Evolutionary conservation across 1,140 invertebrate species (phyloP).

Genomic region (Drosophila suzukii): DNA sequence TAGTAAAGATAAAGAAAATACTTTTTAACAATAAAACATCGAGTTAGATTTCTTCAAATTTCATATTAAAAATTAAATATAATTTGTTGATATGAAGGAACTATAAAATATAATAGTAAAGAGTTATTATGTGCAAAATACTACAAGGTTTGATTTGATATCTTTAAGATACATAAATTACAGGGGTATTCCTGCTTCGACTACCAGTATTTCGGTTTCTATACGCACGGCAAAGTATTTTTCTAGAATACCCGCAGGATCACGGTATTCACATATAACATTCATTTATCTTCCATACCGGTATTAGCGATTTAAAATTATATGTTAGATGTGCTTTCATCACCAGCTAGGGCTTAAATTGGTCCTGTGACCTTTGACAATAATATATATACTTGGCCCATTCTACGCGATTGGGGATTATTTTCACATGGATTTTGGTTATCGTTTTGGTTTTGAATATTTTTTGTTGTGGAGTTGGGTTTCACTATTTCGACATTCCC

Average conservation of each 20-base stretch:
- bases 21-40: too few species aligned
- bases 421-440: not conserved
- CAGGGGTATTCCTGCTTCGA: too few species aligned
- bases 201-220: too few species aligned
- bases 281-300: not conserved
- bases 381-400: not conserved
- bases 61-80: too few species aligned
- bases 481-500: conserved; percentile 5
- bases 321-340: not conserved
- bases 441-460: conserved; percentile 1
- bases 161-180: too few species aligned
- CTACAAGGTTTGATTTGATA: too few species aligned
- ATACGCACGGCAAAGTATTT: not conserved
- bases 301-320: not conserved
- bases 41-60: too few species aligned
- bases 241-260: not conserved
- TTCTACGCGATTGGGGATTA: not conserved
- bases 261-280: not conserved
- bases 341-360: not conserved
- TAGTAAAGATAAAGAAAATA: too few species aligned
- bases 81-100: too few species aligned
- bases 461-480: not conserved
- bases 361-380: not conserved
- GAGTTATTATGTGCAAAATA: too few species aligned
- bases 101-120: too few species aligned